These are phyloP conservation scores for Hypolimnas misippus DNA, from an alignment of 2,888 invertebrate species.

Conservation along the genomic window DNA sequence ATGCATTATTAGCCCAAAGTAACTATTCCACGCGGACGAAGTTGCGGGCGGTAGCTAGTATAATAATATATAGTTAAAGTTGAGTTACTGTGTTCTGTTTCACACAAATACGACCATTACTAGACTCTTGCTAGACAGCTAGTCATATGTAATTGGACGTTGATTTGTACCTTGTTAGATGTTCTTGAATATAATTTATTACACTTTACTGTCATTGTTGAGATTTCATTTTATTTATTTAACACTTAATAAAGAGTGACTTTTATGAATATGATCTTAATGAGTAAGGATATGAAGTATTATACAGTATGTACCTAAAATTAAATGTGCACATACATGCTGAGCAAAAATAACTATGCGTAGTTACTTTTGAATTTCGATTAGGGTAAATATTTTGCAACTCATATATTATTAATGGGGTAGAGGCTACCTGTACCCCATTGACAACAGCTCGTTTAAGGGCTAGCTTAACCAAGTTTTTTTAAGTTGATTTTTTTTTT, in stretches of 20 bases:
- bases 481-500: too few relatives aligned
- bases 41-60: too few relatives aligned
- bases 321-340: not conserved
- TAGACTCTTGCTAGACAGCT: slow-evolving; percentile 13
- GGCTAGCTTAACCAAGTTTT: too few relatives aligned
- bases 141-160: slow-evolving; percentile 29
- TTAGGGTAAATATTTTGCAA: too few relatives aligned
- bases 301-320: too few relatives aligned
- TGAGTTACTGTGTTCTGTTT: slow-evolving; percentile 20
- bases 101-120: slow-evolving; percentile 15
- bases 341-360: not conserved
- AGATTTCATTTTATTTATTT: slow-evolving; percentile 14
- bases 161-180: slow-evolving; percentile 30
- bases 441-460: too few relatives aligned
- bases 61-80: slow-evolving; percentile 12
- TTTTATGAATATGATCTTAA: not conserved
- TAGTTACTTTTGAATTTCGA: too few relatives aligned
- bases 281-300: not conserved
- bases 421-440: too few relatives aligned
- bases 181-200: slow-evolving; percentile 25
- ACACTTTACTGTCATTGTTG: slow-evolving; percentile 19
- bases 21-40: too few relatives aligned
- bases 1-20: too few relatives aligned
- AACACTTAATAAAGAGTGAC: not conserved
- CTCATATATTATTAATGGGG: too few relatives aligned